Conservation (phyloP, 2,888 invertebrate genomes). For the Conchocele bisecta region DNA sequence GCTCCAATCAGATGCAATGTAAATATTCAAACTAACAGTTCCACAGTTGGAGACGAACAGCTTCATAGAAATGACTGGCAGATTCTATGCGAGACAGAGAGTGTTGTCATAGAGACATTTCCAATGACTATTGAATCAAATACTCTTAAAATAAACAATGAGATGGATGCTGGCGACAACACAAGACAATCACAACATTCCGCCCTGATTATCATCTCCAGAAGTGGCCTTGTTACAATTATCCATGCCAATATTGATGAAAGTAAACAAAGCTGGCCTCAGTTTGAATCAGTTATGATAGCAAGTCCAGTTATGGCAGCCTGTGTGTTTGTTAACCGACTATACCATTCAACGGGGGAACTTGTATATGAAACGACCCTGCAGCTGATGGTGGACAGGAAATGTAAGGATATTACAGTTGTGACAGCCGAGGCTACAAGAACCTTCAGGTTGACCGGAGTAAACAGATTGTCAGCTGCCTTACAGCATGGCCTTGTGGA, state of each 20-base stretch:
- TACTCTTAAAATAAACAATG: too few relatives aligned
- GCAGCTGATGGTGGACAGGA: not conserved
- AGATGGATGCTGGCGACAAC: too few relatives aligned
- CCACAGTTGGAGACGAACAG: not conserved
- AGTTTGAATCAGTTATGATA: slow-evolving; percentile 16
- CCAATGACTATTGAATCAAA: not conserved
- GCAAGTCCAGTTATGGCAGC: slow-evolving; percentile 25
- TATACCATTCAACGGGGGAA: slow-evolving; percentile 34
- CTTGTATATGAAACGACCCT: slow-evolving; percentile 32
- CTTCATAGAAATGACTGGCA: not conserved
- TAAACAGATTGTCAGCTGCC: not conserved
- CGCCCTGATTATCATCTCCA: too few relatives aligned
- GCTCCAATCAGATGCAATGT: slow-evolving; percentile 44
- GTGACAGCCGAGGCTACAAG: too few relatives aligned
- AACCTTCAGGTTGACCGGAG: not conserved
- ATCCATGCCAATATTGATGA: slow-evolving; percentile 16
- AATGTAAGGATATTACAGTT: too few relatives aligned
- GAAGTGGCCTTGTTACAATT: slow-evolving; percentile 20
- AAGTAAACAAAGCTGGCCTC: not conserved
- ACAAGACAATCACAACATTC: too few relatives aligned
- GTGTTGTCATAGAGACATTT: slow-evolving; percentile 6
- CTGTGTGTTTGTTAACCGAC: slow-evolving; percentile 14
- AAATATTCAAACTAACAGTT: too few relatives aligned
- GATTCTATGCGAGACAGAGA: slow-evolving; percentile 36
- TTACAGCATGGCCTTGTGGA: slow-evolving; percentile 4